Evolutionary conservation across 2,113 vertebrate genomes (phyloP).

Genomic region (Phalacrocorax carbo): DNA sequence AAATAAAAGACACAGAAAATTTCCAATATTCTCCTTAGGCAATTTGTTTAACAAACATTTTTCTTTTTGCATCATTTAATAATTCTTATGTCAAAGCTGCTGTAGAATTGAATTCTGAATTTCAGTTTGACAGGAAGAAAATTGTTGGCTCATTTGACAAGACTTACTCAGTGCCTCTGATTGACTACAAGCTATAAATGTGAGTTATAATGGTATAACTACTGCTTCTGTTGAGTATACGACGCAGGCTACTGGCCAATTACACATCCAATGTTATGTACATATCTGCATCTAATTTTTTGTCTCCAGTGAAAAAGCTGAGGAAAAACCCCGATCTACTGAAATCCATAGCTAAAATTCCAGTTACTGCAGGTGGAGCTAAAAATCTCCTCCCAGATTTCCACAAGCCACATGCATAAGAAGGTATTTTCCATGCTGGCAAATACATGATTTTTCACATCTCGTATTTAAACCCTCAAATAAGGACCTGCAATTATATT

Average conservation of each 20-base stretch:
- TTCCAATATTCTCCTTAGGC: neutral
- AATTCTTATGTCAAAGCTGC: neutral
- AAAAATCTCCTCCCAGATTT: neutral
- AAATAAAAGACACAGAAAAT: neutral
- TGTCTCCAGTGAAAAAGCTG: neutral
- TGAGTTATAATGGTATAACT: neutral
- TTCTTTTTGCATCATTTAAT: neutral
- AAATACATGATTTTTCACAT: constrained; percentile 10
- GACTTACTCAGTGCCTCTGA: neutral
- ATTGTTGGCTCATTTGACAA: neutral
- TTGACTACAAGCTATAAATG: neutral
- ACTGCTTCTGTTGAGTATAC: neutral
- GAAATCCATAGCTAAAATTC: neutral
- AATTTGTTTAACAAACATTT: neutral
- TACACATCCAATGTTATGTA: neutral
- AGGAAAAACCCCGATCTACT: neutral
- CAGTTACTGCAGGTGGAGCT: neutral
- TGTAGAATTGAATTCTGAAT: neutral
- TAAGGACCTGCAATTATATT: neutral
- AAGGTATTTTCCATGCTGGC: constrained; percentile 43
- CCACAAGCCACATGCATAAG: neutral
- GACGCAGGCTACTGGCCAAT: neutral
- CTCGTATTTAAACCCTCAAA: neutral
- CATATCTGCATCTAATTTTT: neutral
- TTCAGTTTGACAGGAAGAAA: neutral